Percentiles rank a stretch among this genome's conserved stretches.
These are phyloP conservation scores for Formicarius rufipectus DNA, from an alignment of 2,113 vertebrate genomes.

Conservation along the genomic window DNA sequence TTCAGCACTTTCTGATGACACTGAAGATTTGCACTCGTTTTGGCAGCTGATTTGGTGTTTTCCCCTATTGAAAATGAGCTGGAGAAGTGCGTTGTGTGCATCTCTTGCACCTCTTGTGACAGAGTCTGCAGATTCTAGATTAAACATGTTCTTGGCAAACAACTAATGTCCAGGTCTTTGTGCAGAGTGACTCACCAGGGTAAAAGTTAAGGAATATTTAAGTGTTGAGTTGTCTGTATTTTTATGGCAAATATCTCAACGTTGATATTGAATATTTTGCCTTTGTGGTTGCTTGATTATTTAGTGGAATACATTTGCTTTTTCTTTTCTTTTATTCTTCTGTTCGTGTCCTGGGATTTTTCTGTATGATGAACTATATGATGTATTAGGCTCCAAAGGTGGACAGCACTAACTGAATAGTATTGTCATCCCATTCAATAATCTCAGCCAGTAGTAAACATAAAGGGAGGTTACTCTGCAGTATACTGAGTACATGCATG, in stretches of 20 bases:
- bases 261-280: not conserved
- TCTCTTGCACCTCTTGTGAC: not conserved
- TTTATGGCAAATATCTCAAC: not conserved
- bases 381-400: not conserved
- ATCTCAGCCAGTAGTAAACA: not conserved
- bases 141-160: not conserved
- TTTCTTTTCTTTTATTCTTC: not conserved
- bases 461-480: not conserved
- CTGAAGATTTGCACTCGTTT: not conserved
- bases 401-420: not conserved
- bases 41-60: slow-evolving; percentile 25
- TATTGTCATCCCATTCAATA: not conserved
- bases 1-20: slow-evolving; percentile 11
- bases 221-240: not conserved
- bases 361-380: not conserved
- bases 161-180: not conserved
- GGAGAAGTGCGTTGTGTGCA: not conserved
- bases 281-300: not conserved
- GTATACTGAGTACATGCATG: not conserved
- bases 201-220: not conserved
- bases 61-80: not conserved
- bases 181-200: not conserved
- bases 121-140: slow-evolving; percentile 6
- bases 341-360: not conserved
- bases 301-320: not conserved